phyloP scores from a whole-genome alignment of 2,797 vertebrate species.

The Phrynocephalus guinanensis region DNA sequence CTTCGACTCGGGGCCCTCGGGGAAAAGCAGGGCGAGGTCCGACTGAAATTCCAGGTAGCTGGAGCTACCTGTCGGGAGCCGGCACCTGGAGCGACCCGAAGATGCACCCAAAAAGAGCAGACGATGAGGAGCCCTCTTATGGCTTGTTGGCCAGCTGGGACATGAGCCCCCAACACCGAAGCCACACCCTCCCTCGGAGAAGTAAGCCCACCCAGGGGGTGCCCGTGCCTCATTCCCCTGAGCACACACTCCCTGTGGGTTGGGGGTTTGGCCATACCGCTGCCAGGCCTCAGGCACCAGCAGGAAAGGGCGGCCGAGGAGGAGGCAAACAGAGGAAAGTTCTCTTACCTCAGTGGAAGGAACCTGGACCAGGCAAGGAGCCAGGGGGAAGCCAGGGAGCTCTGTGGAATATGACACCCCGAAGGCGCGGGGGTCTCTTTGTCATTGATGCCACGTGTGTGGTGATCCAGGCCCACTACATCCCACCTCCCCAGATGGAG shows the following conservation, averaged over 20 bases:
- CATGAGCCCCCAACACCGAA: constrained; percentile 16
- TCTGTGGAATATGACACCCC: neutral
- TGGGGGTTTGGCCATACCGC: constrained; percentile 38
- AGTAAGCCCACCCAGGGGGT: constrained; percentile 21
- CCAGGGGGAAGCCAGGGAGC: neutral
- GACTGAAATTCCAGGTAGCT: constrained; percentile 10
- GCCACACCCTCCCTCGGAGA: constrained; percentile 64
- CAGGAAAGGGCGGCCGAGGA: neutral
- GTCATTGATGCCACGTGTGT: constrained; percentile 82
- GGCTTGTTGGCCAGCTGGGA: neutral
- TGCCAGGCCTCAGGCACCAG: fast-evolving
- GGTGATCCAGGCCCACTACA: constrained; percentile 76
- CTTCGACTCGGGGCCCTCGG: neutral
- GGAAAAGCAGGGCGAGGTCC: neutral
- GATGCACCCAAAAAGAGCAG: neutral
- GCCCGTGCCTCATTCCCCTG: constrained; percentile 6
- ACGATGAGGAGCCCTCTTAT: neutral
- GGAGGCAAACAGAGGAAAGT: neutral
- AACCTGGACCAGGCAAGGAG: neutral
- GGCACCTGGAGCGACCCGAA: constrained; percentile 56
- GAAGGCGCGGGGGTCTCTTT: constrained; percentile 65
- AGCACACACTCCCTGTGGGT: constrained; percentile 41
- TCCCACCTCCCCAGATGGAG: constrained; percentile 69
- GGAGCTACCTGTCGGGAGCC: constrained; percentile 41
- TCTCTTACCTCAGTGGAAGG: neutral